These are phyloP conservation scores for Spodoptera littoralis DNA, from an alignment of 2,888 invertebrate genomes.

Conservation along the genomic window DNA sequence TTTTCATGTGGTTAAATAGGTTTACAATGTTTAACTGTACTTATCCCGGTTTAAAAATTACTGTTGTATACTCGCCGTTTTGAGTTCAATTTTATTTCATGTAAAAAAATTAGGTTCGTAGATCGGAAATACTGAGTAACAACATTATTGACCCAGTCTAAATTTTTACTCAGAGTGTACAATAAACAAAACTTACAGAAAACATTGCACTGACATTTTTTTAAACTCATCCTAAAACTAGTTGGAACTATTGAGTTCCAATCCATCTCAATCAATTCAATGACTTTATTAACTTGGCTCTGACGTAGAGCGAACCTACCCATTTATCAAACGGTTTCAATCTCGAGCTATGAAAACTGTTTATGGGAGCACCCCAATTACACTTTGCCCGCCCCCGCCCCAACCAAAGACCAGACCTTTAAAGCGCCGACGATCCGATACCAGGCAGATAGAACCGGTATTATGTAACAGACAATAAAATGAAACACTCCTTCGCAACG, in stretches of 20 bases:
- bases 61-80: too few species aligned
- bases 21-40: not conserved
- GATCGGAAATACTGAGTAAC: too few species aligned
- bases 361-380: constrained; percentile 30
- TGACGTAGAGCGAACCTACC: constrained; percentile 1
- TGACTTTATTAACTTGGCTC: constrained; percentile 2
- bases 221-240: too few species aligned
- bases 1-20: constrained; percentile 11
- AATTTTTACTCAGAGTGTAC: too few species aligned
- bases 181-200: too few species aligned
- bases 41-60: too few species aligned
- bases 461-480: constrained; percentile 9
- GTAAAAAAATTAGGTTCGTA: too few species aligned
- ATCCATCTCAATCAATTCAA: not conserved
- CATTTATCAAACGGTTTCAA: constrained; percentile 25
- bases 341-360: constrained; percentile 15
- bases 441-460: constrained; percentile 11
- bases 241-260: too few species aligned
- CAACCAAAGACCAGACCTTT: constrained; percentile 35
- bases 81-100: too few species aligned
- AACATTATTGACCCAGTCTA: too few species aligned
- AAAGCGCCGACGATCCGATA: constrained; percentile 26
- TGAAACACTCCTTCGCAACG: constrained; percentile 2
- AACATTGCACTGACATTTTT: too few species aligned
- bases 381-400: constrained; percentile 21